Base-by-base conservation (phyloP, 2,113 vertebrate genomes). In the Salminus brasiliensis region DNA sequence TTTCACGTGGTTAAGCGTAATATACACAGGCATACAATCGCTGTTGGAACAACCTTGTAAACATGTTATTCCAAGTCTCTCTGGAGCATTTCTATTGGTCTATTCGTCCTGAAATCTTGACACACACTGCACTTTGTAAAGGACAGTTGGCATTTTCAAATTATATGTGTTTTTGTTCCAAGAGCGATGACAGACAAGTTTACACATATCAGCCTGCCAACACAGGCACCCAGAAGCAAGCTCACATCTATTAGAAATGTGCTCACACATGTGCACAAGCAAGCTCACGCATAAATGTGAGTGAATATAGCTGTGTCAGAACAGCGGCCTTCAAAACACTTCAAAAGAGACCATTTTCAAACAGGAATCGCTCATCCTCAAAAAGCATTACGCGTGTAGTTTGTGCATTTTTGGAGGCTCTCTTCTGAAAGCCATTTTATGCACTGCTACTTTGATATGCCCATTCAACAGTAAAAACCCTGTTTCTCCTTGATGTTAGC, bases 361-460 rank as follows among this genome's bases (percentile, higher is more conserved):
- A n/a, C 11, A 36, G 4, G 29, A 18, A 66, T 5, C 21, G 4
- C 47, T 43, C n/a, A 32, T 65, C 62, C 62, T 39, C 62, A 52
- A 60, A 65, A 52, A 74, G 41, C 21, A 18, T 75, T 63, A 9
- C 12, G 7, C 11, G 11, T 65, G 25, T 49, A 18, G 41, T 25
- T 49, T 30, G 8, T 27, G 49, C 71, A n/a, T 41, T 60, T 74
- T 12, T 41, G 23, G 62, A 21, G n/a, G 32, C 36, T 34, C 62
- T 53, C 25, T 29, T 57, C 21, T 47, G 12, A 75, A 75, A 32
- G 73, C 43, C 21, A 63, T 34, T 75, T 47, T 74, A 60, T 30
- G 25, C 72, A 74, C 72, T 30, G n/a, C 39, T 55, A 36, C 47
- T 36, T 72, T 55, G 21, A 32, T 57, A 72, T 53, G 43, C 59